Percentiles rank a stretch among this genome's conserved stretches.
These are phyloP conservation scores for Lepidotrigona ventralis DNA, from an alignment of 1,140 invertebrate species.

Conservation along the genomic window DNA sequence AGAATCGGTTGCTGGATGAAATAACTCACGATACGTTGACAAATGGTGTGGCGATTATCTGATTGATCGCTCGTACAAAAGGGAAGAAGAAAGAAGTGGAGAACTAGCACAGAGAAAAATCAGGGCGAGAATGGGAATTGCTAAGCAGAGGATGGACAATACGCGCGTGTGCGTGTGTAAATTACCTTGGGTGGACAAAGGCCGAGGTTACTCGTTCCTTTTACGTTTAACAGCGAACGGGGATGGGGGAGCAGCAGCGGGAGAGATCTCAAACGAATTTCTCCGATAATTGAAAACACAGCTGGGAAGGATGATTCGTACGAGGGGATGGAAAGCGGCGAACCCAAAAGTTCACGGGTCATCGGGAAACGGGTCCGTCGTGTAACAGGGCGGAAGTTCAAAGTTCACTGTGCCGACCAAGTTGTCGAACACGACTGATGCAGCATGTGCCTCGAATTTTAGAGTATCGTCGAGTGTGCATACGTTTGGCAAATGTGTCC, in stretches of 20 bases:
- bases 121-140: neutral
- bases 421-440: conserved; percentile 40
- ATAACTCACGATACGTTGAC: conserved; percentile 9
- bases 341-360: conserved; percentile 61
- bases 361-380: conserved; percentile 48
- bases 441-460: conserved; percentile 44
- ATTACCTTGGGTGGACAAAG: conserved; percentile 17
- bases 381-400: conserved; percentile 61
- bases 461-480: conserved; percentile 30
- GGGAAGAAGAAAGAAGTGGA: neutral
- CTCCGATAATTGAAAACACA: conserved; percentile 63
- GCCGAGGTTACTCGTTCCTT: neutral
- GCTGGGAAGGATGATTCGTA: conserved; percentile 47
- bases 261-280: conserved; percentile 52
- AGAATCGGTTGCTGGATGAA: neutral
- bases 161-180: neutral
- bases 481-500: conserved; percentile 32
- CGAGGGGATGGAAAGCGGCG: conserved; percentile 28
- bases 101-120: neutral
- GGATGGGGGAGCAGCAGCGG: neutral
- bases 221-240: conserved; percentile 4
- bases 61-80: neutral
- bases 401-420: conserved; percentile 54
- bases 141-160: no score
- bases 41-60: conserved; percentile 18